phyloP scores from a whole-genome alignment of 2,113 vertebrate species.

The Noturus placidus region DNA sequence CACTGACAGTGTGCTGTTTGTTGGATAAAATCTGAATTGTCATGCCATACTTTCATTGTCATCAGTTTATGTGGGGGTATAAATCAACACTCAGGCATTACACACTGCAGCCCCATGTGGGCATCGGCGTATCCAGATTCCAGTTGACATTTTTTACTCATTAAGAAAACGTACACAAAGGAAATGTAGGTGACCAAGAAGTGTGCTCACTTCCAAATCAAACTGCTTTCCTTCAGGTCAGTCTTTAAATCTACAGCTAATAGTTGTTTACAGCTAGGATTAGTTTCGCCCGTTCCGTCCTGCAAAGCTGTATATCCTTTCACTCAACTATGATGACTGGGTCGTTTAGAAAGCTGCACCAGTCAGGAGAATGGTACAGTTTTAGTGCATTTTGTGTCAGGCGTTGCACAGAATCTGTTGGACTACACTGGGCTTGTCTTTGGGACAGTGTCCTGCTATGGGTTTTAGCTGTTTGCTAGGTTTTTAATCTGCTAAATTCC shows the following conservation, averaged over 20 bases:
- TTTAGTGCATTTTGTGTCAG: not conserved
- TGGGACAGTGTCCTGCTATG: conserved; percentile 33
- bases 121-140: conserved; percentile 10
- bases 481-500: conserved; percentile 45
- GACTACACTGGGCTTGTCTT: not conserved
- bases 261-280: not conserved
- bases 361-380: not conserved
- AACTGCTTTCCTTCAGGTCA: not conserved
- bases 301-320: not conserved
- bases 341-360: not conserved
- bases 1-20: conserved; percentile 2
- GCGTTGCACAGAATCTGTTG: conserved; percentile 6
- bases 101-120: not conserved
- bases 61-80: not conserved
- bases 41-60: not conserved
- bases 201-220: not conserved
- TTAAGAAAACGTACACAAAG: not conserved
- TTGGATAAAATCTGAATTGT: conserved; percentile 32
- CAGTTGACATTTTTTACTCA: conserved; percentile 14
- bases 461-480: conserved; percentile 26
- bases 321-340: not conserved
- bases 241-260: not conserved
- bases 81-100: not conserved
- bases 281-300: not conserved
- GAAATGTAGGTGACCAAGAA: not conserved